phyloP scores from a whole-genome alignment of 2,113 vertebrate species.

The Tragelaphus strepsiceros region DNA sequence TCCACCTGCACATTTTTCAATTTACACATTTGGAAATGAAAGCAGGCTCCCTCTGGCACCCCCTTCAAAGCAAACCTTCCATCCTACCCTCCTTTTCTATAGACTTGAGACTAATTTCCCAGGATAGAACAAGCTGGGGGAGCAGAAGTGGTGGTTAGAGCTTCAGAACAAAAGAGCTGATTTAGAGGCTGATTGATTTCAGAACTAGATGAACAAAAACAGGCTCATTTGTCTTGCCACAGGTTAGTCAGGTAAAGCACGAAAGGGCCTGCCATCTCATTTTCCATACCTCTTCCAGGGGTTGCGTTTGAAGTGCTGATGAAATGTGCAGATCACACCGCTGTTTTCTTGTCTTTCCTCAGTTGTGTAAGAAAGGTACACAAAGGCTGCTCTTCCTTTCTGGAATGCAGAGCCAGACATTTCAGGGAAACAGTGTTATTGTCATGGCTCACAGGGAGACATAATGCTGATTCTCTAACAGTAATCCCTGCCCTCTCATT shows the following conservation, averaged over 20 bases:
- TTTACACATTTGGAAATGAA: constrained; percentile 50
- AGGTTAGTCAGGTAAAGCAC: constrained; percentile 9
- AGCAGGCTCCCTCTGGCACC: background rate
- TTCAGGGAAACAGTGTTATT: background rate
- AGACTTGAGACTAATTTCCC: constrained; percentile 55
- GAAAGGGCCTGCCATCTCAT: constrained; percentile 29
- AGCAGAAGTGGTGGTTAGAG: background rate
- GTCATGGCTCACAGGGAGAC: background rate
- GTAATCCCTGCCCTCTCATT: background rate
- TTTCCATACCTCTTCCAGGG: constrained; percentile 46
- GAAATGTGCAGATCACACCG: constrained; percentile 45
- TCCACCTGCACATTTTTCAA: constrained; percentile 52
- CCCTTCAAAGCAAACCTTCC: background rate
- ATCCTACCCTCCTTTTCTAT: background rate
- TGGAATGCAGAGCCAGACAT: background rate
- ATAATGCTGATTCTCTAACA: background rate
- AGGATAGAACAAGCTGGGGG: constrained; percentile 1
- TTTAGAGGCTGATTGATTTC: constrained; percentile 51
- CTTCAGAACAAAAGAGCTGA: constrained; percentile 49
- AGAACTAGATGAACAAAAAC: constrained; percentile 51
- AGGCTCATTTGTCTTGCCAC: constrained; percentile 33
- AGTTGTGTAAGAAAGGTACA: background rate
- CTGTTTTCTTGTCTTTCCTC: constrained; percentile 37
- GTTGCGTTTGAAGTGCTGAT: constrained; percentile 60
- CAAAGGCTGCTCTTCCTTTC: background rate